These are phyloP conservation scores for Cephonodes hylas DNA, from an alignment of 2,888 invertebrate species.

Conservation along the genomic window DNA sequence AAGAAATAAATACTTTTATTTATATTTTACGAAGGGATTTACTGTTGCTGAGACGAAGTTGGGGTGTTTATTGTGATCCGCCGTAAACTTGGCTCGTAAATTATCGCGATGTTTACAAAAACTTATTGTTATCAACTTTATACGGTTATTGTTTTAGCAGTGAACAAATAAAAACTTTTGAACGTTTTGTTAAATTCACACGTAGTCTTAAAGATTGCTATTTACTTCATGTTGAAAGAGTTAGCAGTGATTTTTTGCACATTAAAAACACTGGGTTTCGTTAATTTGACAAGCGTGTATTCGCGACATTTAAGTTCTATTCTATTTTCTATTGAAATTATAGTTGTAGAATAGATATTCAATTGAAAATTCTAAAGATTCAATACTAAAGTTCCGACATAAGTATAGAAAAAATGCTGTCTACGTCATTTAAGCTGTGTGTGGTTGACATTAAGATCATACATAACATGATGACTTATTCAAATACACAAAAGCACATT, in stretches of 20 bases:
- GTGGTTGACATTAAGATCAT: too few species aligned
- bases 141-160: not conserved
- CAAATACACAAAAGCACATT: not conserved
- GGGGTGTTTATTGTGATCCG: not conserved
- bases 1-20: not conserved
- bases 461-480: not conserved
- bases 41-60: not conserved
- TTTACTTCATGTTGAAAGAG: too few species aligned
- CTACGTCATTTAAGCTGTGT: too few species aligned
- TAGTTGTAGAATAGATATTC: too few species aligned
- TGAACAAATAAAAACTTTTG: not conserved
- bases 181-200: not conserved
- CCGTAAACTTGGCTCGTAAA: not conserved
- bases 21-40: not conserved
- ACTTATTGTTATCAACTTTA: not conserved
- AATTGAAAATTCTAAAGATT: too few species aligned
- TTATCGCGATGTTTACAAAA: not conserved
- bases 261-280: too few species aligned
- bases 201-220: not conserved
- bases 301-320: too few species aligned
- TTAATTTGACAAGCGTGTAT: too few species aligned
- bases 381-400: too few species aligned
- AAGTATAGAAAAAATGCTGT: too few species aligned
- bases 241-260: too few species aligned
- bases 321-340: too few species aligned